Base-by-base conservation (phyloP, 2,888 invertebrate species). In the Margaritifera margaritifera region DNA sequence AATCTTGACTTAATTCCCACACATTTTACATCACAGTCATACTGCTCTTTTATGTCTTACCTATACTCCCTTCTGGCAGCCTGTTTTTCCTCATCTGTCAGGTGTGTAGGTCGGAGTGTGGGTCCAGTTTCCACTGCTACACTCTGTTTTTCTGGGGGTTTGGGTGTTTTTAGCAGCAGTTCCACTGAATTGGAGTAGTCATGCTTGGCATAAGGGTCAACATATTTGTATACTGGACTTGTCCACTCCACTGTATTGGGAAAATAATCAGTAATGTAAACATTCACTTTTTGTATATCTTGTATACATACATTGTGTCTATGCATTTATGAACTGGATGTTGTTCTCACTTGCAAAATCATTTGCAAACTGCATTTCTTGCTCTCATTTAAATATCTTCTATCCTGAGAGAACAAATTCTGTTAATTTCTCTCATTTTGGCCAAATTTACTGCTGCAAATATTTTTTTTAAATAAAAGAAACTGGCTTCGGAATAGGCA, bases 131-230 rank as follows among this genome's bases (percentile, higher is more conserved):
- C 42, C 42, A 42, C 42, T 42, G 56, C 24, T 42, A 42, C 42
- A 42, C 42, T 42, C 42, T 42, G 42, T 42, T 42, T 54, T 11
- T 25, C 22, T 15, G 84, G 81, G 11, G 82, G 79, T 59, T 77
- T 70, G 24, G 80, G 80, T 20, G 72, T 67, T 52, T 71, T 75
- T 72, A 86, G 62, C n/a, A 83, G 73, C 42, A 75, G 69, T 42
- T 78, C 78, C 27, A 86, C 85, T 50, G 80, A 79, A 64, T 79
- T 77, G 31, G 81, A 71, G 69, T 81, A 78, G 68, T 84, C 75
- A 64, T 80, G 79, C 60, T 81, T 82, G n/a, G 84, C 82, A 69
- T 77, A 80, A 1, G 79, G 79, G 64, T 86, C 86, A 60, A 86
- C 85, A 79, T 78, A 84, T 62, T 77, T 83, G 72, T 84, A 87